Base-by-base conservation (phyloP, 1,140 invertebrate species). In the Hypothenemus hampei region DNA sequence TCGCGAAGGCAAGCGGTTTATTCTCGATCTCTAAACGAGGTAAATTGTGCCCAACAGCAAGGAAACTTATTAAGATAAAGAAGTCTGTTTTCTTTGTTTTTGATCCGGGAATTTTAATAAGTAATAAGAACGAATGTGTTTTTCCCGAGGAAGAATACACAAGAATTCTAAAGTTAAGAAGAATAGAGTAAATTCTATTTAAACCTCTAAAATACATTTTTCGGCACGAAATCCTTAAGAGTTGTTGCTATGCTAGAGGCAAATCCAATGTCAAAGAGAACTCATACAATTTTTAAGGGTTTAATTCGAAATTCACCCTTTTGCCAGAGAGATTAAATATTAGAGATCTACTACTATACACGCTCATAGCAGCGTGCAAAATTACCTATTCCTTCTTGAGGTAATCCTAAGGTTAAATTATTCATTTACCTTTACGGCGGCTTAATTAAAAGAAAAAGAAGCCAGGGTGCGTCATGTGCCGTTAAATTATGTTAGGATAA, bases 31-130 rank as follows among this genome's bases (percentile, higher is more conserved):
- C 20, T 23, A 44, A 44, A 44, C 41, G 41, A 44, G 22, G 41
- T 44, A 44, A 44, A 44, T 44, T 44, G 41, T 26, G 15, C 41
- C 41, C 41, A 44, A 21, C 41, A 44, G 41, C 41, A 8, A 44
- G 21, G 19, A 44, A 44, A 44, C 41, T 44, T 44, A 44, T 44
- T 44, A 44, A 44, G 41, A 44, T 44, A 44, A 44, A 44, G 20
- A 44, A 44, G 41, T 44, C 26, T 44, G 10, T 26, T 24, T 23
- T 44, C 41, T 44, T 23, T 44, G 24, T 44, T 44, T 44, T n/a
- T 11, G 41, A 24, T n/a, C n/a, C 5, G 19, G 8, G 22, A 37
- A 37, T 24, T 44, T 44, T 44, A 44, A 47, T 47, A 47, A 33
- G 26, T 44, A 44, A 47, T 47, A 47, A 33, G 26, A 4, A 15